These are phyloP conservation scores for Vannuccia rotundouncinata DNA, from an alignment of 2,888 invertebrate species.

Conservation along the genomic window DNA sequence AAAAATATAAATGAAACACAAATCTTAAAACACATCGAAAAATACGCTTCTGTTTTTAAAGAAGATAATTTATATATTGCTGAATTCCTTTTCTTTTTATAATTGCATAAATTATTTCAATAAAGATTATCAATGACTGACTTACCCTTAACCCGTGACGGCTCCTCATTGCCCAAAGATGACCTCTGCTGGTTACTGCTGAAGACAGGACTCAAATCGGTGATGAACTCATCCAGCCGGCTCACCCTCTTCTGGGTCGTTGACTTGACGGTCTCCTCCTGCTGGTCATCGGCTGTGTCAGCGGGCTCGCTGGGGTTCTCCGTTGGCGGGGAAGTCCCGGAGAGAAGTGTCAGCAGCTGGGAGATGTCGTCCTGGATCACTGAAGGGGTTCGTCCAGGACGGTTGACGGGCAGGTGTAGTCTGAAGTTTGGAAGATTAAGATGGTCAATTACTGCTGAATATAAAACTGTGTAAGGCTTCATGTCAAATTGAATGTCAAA, in stretches of 20 bases:
- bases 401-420: background rate
- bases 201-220: background rate
- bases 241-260: background rate
- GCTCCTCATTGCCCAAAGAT: no score
- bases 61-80: no score
- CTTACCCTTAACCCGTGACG: no score
- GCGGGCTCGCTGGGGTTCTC: background rate
- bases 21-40: no score
- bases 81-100: no score
- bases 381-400: background rate
- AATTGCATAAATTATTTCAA: no score
- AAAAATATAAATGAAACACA: no score
- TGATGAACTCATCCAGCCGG: background rate
- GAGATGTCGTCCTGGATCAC: constrained; percentile 10
- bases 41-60: no score
- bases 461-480: background rate
- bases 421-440: background rate
- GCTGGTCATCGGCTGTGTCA: background rate
- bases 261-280: background rate
- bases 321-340: background rate
- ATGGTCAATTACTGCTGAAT: background rate
- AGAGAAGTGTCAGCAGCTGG: background rate
- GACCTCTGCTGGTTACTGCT: no score
- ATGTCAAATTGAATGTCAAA: background rate
- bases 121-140: no score